Base-by-base conservation (phyloP, 2,888 invertebrate species). In the Caenorhabditis wallacei region DNA sequence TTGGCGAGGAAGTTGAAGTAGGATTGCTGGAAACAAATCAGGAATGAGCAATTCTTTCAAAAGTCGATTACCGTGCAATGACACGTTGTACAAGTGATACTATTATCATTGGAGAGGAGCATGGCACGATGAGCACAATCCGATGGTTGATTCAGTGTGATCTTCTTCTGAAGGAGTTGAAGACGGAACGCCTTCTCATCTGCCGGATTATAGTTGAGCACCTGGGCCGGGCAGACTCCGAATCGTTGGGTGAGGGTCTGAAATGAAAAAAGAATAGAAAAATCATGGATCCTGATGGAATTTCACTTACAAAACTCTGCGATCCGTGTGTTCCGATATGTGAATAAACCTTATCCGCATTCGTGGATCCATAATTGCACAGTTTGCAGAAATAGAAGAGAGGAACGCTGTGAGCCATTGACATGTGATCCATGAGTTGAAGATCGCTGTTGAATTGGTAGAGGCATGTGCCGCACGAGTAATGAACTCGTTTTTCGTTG, bases 311-410 rank as follows among this genome's bases (percentile, higher is more conserved):
- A 30, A 5, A 30, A 8, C 7, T 5, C 40, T 16, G 40, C 2
- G 5, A 10, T 40, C 13, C 40, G 8, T 63, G 72, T 7, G 26
- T 10, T 30, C 30, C 30, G 7, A 63, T 54, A 16, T 82, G 82
- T 18, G 30, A 2, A n/a, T 46, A 61, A 7, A 78, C 71, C 10
- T 0, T 11, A 35, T 79, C 57, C 30, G 46, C 24, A 51, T 69
- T 56, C n/a, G 74, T 51, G 16, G 48, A 20, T 46, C 82, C 82
- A 20, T 53, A 63, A 1, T 53, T 72, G 61, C 80, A 78, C 13
- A 74, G 51, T 53, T 86, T 86, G 61, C 86, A 86, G 46, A 86
- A 86, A 57, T 64, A 86, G 63, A 81, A 66, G 26, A 84, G 43
- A 1, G 10, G 26, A 8, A 71, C 43, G 2, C 30, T 2, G 30